These are phyloP conservation scores for Brenthis daphne DNA, from an alignment of 2,888 invertebrate genomes.

Conservation along the genomic window DNA sequence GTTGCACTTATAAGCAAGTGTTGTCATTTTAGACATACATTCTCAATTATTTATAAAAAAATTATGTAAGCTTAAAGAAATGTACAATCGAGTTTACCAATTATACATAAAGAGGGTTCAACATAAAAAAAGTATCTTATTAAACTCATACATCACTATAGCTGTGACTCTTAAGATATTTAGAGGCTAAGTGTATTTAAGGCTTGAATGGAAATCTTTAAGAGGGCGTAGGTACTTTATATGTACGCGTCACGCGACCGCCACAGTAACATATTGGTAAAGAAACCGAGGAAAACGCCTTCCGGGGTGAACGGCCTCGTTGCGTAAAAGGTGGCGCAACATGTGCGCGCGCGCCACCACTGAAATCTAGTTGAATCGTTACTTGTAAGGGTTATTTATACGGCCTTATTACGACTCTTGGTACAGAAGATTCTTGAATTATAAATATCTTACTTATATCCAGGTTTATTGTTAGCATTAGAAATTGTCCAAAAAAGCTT, in stretches of 20 bases:
- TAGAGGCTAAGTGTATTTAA: background rate
- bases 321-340: conserved; percentile 78
- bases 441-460: background rate
- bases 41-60: background rate
- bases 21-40: background rate
- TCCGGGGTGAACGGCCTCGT: conserved; percentile 80
- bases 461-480: background rate
- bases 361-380: conserved; percentile 56
- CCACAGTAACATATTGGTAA: conserved; percentile 77
- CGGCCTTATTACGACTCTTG: conserved; percentile 13
- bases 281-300: conserved; percentile 81
- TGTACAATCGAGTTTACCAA: too few relatives aligned
- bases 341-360: conserved; percentile 55
- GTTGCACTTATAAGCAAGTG: conserved; percentile 12
- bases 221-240: conserved; percentile 62
- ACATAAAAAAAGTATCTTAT: too few relatives aligned
- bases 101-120: too few relatives aligned
- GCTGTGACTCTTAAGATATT: too few relatives aligned
- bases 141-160: too few relatives aligned
- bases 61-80: too few relatives aligned
- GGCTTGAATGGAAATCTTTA: conserved; percentile 19
- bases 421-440: background rate
- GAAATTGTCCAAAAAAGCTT: background rate
- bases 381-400: conserved; percentile 11
- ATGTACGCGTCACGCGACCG: conserved; percentile 76